Percentiles rank a stretch among this genome's conserved stretches.
Conservation (phyloP, 2,797 vertebrate species). For the Typhlichthys eigenmanni region DNA sequence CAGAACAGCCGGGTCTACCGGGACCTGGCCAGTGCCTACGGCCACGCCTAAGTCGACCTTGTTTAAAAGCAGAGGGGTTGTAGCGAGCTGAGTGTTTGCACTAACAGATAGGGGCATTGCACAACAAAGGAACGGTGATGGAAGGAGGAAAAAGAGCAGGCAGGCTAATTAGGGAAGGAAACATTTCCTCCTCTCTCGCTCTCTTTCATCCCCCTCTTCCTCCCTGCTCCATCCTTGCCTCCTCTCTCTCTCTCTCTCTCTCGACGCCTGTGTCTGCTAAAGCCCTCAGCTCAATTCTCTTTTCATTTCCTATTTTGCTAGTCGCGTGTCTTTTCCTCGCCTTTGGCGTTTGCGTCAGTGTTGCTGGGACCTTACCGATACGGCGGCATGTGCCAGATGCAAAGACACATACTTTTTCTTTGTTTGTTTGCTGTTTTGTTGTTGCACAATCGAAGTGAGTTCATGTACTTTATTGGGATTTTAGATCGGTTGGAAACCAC, state of each 20-base stretch:
- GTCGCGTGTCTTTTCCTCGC: slow-evolving; percentile 60
- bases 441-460: slow-evolving; percentile 46
- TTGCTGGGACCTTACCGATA: too few relatives aligned
- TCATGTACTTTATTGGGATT: slow-evolving; percentile 75
- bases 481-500: slow-evolving; percentile 74
- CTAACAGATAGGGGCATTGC: slow-evolving; percentile 36
- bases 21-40: slow-evolving; percentile 45
- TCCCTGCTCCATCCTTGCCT: slow-evolving; percentile 17
- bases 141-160: slow-evolving; percentile 5
- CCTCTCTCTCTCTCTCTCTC: slow-evolving; percentile 2
- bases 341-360: slow-evolving; percentile 31
- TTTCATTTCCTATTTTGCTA: too few relatives aligned
- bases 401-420: slow-evolving; percentile 6
- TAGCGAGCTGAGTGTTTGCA: slow-evolving; percentile 71
- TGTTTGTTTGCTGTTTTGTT: slow-evolving; percentile 12
- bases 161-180: slow-evolving; percentile 66
- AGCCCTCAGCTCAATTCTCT: slow-evolving; percentile 44
- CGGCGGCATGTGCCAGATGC: too few relatives aligned
- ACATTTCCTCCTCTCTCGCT: slow-evolving; percentile 44
- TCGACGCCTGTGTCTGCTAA: slow-evolving; percentile 43
- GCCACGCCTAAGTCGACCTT: slow-evolving; percentile 70
- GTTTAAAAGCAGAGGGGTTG: slow-evolving; percentile 62
- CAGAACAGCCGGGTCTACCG: slow-evolving; percentile 6
- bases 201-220: slow-evolving; percentile 33
- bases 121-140: slow-evolving; percentile 45